A percentile compares a stretch with the other conserved stretches of the same genome.
These are phyloP conservation scores for Eulemur coronatus DNA, from an alignment of 2,797 vertebrate genomes.

Conservation along the genomic window DNA sequence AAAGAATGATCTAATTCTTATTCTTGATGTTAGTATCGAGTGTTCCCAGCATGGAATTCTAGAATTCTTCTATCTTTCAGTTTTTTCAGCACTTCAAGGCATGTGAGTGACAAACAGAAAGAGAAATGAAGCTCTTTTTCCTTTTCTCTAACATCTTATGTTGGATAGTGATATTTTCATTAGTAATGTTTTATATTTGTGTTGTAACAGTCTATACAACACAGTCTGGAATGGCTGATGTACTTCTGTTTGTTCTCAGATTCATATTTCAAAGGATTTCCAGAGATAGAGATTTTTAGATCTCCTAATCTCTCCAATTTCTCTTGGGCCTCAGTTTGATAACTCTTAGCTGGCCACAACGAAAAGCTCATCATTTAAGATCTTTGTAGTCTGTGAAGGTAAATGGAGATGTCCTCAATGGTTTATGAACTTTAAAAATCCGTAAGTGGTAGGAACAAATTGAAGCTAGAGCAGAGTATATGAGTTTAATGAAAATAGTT, in stretches of 20 bases:
- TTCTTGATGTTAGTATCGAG: neutral
- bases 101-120: neutral
- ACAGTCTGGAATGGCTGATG: neutral
- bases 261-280: neutral
- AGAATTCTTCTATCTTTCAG: neutral
- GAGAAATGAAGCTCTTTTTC: neutral
- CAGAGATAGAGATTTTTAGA: neutral
- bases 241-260: neutral
- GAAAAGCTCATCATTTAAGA: conserved; percentile 12
- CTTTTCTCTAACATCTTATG: neutral
- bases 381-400: neutral
- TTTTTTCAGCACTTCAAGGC: neutral
- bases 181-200: neutral
- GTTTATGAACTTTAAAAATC: neutral
- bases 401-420: neutral
- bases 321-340: neutral
- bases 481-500: neutral
- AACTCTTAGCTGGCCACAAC: neutral
- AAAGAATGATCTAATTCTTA: neutral
- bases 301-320: neutral
- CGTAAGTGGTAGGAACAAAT: neutral
- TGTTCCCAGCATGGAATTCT: neutral
- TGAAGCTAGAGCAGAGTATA: neutral
- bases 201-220: neutral
- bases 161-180: neutral